Percentiles rank a stretch among this genome's conserved stretches.
phyloP scores from a whole-genome alignment of 2,113 vertebrate species.

The Myotis brandtii region DNA sequence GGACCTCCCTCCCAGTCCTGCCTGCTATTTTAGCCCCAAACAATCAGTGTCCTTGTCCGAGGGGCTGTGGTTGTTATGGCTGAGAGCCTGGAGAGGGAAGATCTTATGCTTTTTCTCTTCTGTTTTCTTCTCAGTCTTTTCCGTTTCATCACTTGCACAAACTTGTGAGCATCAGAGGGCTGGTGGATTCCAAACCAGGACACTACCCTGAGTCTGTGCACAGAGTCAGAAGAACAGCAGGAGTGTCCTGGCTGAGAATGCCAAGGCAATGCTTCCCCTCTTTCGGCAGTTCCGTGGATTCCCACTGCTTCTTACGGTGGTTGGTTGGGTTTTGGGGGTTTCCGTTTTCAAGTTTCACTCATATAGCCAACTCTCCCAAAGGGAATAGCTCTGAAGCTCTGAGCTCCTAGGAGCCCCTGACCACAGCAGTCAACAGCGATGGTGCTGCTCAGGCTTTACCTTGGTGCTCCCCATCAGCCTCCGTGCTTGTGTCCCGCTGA shows the following conservation, averaged over 20 bases:
- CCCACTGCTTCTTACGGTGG: conserved; percentile 52
- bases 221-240: neutral
- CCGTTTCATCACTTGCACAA: conserved; percentile 78
- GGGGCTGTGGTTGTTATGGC: neutral
- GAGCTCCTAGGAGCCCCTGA: neutral
- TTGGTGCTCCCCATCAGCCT: conserved; percentile 72
- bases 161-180: conserved; percentile 58
- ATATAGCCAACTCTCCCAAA: conserved; percentile 45
- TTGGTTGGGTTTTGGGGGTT: conserved; percentile 34
- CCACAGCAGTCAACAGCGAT: conserved; percentile 15
- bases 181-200: conserved; percentile 51
- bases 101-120: conserved; percentile 31
- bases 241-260: neutral
- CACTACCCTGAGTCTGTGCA: neutral
- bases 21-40: neutral
- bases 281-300: conserved; percentile 25
- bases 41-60: neutral
- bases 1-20: neutral
- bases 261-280: neutral
- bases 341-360: conserved; percentile 21
- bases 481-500: conserved; percentile 3
- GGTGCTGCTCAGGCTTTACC: conserved; percentile 67
- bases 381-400: conserved; percentile 4
- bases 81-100: neutral
- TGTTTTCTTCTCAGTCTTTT: conserved; percentile 65